These are phyloP conservation scores for Lagopus leucura DNA, from an alignment of 2,113 vertebrate genomes.

Conservation along the genomic window DNA sequence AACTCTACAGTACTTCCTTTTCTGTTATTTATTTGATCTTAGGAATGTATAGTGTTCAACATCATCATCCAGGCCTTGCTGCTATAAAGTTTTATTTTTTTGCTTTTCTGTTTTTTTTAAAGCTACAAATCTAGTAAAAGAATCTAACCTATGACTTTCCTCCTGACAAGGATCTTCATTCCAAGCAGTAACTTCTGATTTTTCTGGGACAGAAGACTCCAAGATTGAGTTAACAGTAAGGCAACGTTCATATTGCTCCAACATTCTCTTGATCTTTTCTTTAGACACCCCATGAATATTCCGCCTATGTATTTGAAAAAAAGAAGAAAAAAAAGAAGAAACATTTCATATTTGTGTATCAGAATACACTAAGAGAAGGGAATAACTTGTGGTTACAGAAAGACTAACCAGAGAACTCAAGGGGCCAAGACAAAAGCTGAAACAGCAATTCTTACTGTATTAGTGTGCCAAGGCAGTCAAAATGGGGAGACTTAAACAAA, in stretches of 20 bases:
- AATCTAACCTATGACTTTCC: slow-evolving; percentile 69
- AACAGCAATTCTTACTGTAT: neutral
- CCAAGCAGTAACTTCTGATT: slow-evolving; percentile 52
- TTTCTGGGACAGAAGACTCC: slow-evolving; percentile 80
- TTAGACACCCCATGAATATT: slow-evolving; percentile 87
- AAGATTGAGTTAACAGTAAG: slow-evolving; percentile 87
- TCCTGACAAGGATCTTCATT: slow-evolving; percentile 57
- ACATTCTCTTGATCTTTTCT: slow-evolving; percentile 91
- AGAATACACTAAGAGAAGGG: neutral
- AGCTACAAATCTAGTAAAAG: neutral
- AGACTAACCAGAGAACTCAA: neutral
- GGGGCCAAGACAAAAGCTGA: neutral
- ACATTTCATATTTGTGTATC: neutral
- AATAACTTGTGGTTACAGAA: neutral
- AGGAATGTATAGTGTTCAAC: neutral
- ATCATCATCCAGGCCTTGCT: neutral
- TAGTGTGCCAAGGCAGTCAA: neutral
- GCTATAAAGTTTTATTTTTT: neutral
- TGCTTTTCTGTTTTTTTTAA: neutral
- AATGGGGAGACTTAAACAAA: neutral
- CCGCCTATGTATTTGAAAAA: slow-evolving; percentile 78
- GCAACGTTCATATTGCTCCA: slow-evolving; percentile 86
- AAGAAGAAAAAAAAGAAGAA: neutral
- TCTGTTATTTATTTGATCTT: neutral
- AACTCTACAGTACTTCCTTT: neutral